Conservation (phyloP, 2,888 invertebrate genomes). For the Heliconius charithonia region DNA sequence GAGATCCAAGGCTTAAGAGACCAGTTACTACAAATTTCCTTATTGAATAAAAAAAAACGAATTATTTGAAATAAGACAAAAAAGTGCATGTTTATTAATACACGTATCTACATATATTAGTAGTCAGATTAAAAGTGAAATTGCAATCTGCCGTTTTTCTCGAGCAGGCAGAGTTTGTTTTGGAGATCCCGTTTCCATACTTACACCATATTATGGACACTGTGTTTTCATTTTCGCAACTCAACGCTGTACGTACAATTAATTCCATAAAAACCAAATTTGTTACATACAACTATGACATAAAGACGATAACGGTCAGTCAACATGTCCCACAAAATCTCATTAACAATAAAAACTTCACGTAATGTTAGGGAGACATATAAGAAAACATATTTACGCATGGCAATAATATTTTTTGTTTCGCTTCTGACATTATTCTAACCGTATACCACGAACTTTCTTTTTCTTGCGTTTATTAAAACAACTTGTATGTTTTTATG, state of each 20-base stretch:
- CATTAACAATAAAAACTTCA: slow-evolving; percentile 20
- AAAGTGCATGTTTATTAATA: too few relatives aligned
- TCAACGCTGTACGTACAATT: neutral
- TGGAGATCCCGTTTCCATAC: too few relatives aligned
- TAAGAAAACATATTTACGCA: slow-evolving; percentile 5
- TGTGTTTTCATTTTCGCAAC: too few relatives aligned
- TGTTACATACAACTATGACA: neutral
- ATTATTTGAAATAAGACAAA: too few relatives aligned
- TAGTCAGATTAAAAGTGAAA: too few relatives aligned
- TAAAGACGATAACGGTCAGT: neutral
- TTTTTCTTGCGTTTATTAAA: slow-evolving; percentile 12
- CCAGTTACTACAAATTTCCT: too few relatives aligned
- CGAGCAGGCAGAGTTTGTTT: too few relatives aligned
- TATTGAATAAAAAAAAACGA: too few relatives aligned
- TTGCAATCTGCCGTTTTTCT: too few relatives aligned
- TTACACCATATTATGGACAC: too few relatives aligned
- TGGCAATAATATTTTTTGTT: slow-evolving; percentile 20
- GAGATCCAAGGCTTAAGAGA: too few relatives aligned
- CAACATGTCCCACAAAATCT: slow-evolving; percentile 12
- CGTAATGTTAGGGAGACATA: neutral
- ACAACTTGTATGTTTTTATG: neutral
- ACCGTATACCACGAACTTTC: slow-evolving; percentile 25
- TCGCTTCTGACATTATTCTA: neutral
- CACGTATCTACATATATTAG: too few relatives aligned
- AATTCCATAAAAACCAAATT: neutral